Conservation (phyloP, 37 sponge, comb jelly and placozoan genomes). For the Cladorhizidae sp. region DNA sequence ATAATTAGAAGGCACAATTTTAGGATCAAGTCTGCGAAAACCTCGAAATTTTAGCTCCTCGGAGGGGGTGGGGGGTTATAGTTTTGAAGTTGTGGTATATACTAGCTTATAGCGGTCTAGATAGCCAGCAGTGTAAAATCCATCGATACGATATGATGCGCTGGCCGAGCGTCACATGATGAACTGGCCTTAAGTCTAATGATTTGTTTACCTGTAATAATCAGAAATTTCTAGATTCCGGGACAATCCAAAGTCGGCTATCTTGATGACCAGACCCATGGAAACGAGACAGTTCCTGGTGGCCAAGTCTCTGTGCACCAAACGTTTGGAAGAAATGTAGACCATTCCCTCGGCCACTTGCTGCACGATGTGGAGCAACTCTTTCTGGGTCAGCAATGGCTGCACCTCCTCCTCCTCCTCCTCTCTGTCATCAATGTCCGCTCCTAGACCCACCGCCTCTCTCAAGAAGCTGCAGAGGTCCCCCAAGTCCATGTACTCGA, state of each 20-base stretch:
- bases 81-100: no score
- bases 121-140: no score
- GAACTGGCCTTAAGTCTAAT: background rate
- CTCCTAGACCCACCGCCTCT: slow-evolving; percentile 23
- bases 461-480: slow-evolving; percentile 56
- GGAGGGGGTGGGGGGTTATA: no score
- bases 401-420: slow-evolving; percentile 4
- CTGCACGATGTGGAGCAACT: slow-evolving; percentile 32
- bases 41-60: no score
- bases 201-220: slow-evolving; percentile 33
- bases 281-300: slow-evolving; percentile 59
- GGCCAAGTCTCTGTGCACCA: slow-evolving; percentile 67
- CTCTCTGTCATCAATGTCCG: background rate
- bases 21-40: no score
- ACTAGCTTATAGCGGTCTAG: no score
- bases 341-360: slow-evolving; percentile 58
- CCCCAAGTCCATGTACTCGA: slow-evolving; percentile 68
- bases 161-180: background rate
- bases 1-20: no score
- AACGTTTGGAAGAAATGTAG: slow-evolving; percentile 38
- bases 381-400: slow-evolving; percentile 8
- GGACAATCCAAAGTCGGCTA: slow-evolving; percentile 69
- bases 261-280: slow-evolving; percentile 59
- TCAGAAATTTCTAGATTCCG: slow-evolving; percentile 32
- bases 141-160: no score